phyloP scores from a whole-genome alignment of 2,113 vertebrate genomes.

The Leiothrix lutea region DNA sequence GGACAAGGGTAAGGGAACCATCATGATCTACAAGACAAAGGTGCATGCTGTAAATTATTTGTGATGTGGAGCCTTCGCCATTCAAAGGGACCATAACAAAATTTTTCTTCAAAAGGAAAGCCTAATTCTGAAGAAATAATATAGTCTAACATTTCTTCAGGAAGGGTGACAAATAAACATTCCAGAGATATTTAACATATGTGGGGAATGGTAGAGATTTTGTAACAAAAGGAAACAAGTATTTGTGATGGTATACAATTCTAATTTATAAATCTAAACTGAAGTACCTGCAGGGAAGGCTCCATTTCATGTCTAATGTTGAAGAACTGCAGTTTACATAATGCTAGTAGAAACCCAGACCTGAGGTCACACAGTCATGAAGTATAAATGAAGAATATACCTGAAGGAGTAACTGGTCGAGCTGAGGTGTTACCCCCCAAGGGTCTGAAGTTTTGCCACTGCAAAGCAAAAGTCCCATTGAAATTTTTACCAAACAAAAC shows the following conservation, averaged over 20 bases:
- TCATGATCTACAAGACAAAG: neutral
- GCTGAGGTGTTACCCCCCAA: neutral
- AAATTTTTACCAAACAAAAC: neutral
- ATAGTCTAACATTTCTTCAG: neutral
- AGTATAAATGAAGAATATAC: constrained; percentile 6
- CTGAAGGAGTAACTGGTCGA: neutral
- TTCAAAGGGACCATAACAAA: neutral
- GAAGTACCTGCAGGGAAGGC: neutral
- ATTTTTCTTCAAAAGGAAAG: neutral
- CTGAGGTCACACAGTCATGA: constrained; percentile 22
- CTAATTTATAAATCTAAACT: neutral
- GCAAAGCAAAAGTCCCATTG: neutral
- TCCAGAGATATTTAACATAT: neutral
- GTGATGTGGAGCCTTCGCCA: neutral
- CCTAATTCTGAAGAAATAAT: neutral
- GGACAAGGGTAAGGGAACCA: neutral
- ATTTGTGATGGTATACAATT: neutral
- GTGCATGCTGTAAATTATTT: neutral
- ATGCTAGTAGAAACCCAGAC: constrained; percentile 39
- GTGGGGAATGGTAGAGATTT: neutral
- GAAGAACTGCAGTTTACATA: constrained; percentile 39
- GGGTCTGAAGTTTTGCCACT: neutral
- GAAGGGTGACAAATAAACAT: neutral
- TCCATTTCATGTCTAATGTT: neutral
- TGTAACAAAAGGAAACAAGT: neutral